Conservation (phyloP, 2,113 vertebrate species). For the Mormoops blainvillei region DNA sequence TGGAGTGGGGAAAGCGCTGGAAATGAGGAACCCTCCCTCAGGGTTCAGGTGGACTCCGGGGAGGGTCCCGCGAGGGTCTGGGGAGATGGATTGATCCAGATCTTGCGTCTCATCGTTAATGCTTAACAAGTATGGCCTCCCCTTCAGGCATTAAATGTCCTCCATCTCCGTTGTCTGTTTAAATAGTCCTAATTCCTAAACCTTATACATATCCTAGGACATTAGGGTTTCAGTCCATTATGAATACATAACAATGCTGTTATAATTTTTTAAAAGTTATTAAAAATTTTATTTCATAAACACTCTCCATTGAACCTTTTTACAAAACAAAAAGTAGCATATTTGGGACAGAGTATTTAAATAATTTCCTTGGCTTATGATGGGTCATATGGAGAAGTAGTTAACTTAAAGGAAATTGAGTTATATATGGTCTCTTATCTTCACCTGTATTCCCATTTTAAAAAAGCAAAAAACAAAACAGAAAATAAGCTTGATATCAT, state of each 20-base stretch:
- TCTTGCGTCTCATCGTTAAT: not conserved
- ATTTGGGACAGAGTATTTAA: not conserved
- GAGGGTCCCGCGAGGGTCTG: too few relatives aligned
- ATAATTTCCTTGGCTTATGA: not conserved
- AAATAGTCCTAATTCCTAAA: not conserved
- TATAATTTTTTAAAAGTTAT: not conserved
- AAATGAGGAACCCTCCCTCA: not conserved
- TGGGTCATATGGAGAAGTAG: not conserved
- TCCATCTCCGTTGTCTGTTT: not conserved
- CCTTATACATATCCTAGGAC: not conserved
- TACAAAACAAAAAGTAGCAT: not conserved
- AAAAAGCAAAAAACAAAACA: not conserved
- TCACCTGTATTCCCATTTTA: not conserved
- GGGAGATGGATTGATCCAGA: not conserved
- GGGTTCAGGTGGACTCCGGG: not conserved
- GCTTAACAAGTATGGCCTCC: not conserved
- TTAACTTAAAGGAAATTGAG: not conserved
- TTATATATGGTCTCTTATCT: not conserved
- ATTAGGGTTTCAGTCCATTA: not conserved
- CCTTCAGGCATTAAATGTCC: not conserved
- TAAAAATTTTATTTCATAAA: not conserved
- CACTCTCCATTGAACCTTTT: not conserved
- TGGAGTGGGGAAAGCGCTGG: not conserved
- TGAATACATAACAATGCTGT: not conserved
- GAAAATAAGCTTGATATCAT: not conserved